Conservation (phyloP, 1,140 invertebrate genomes). For the Calycopis cecrops region DNA sequence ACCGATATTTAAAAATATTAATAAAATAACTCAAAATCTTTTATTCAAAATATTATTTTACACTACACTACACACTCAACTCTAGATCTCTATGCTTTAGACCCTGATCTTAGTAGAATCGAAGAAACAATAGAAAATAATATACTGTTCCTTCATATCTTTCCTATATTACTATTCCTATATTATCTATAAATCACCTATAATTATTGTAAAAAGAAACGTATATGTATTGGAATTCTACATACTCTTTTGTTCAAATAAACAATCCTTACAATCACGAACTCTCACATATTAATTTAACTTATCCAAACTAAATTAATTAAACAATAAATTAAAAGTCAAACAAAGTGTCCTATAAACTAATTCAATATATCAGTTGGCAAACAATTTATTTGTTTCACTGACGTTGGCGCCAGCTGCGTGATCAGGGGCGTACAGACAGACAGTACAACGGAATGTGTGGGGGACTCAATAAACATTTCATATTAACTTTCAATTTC, state of each 20-base stretch:
- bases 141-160: too few relatives aligned
- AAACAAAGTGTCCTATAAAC: slow-evolving; percentile 34
- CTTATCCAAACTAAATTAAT: slow-evolving; percentile 2
- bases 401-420: slow-evolving; percentile 46
- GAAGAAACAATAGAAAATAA: too few relatives aligned
- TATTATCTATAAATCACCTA: too few relatives aligned
- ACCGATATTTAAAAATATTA: too few relatives aligned
- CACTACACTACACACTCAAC: too few relatives aligned
- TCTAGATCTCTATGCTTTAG: too few relatives aligned
- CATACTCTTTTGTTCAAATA: neutral
- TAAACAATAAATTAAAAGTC: slow-evolving; percentile 20
- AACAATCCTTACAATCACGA: slow-evolving; percentile 1
- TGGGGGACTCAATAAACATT: slow-evolving; percentile 7
- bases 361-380: slow-evolving; percentile 44
- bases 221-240: too few relatives aligned
- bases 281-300: neutral
- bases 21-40: too few relatives aligned
- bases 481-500: slow-evolving; percentile 7
- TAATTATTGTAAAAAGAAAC: too few relatives aligned
- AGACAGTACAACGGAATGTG: slow-evolving; percentile 4
- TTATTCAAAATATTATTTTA: too few relatives aligned
- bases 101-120: too few relatives aligned
- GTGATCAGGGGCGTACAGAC: slow-evolving; percentile 26
- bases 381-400: slow-evolving; percentile 44
- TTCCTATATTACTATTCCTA: too few relatives aligned